Evolutionary conservation across 2,797 vertebrate genomes (phyloP), one percentile per base, ranked within the genome.

Genomic region (Micropoecilia bifurca): DNA sequence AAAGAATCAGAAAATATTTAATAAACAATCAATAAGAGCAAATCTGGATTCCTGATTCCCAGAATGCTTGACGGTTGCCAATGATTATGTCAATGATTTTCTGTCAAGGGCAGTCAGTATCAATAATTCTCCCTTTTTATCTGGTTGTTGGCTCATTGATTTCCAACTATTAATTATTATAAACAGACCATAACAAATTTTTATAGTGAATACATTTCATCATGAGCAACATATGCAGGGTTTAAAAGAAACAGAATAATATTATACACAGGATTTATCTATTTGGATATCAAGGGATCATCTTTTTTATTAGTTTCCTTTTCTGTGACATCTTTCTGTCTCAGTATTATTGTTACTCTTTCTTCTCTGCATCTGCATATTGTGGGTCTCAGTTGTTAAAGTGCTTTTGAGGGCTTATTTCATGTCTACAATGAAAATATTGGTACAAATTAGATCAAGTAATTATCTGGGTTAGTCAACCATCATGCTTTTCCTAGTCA

Each of bases 341-440:
- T 53, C 57, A 41, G 36, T 76, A 14, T 59, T 89, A 59, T 73
- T 81, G 76, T 84, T 85, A 74, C 89, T 92, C 80, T 83, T 83
- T 66, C 66, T 75, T 76, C 53, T 46, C 74, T n/a, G 69, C 14
- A 77, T 75, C 20, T 30, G 50, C 71, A 79, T 53, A 7, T 50
- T 69, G 76, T 80, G 83, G 66, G 69, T 48, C 55, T 84, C 79
- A 43, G 16, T 12, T 79, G 75, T 76, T 30, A 43, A 69, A 28
- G 43, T 53, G 74, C 79, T 82, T 84, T 87, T 55, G 25, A 84
- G 78, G 83, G 55, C 83, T 85, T 71, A 6, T 84, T 14, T 74
- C 45, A 73, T 68, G 55, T 78, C 80, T 83, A 88, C 90, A 87
- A 90, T 80, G 25, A 63, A 76, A 76, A 77, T 77, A 55, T 68